phyloP scores from a whole-genome alignment of 1,140 invertebrate genomes.

The Cryptotermes secundus region DNA sequence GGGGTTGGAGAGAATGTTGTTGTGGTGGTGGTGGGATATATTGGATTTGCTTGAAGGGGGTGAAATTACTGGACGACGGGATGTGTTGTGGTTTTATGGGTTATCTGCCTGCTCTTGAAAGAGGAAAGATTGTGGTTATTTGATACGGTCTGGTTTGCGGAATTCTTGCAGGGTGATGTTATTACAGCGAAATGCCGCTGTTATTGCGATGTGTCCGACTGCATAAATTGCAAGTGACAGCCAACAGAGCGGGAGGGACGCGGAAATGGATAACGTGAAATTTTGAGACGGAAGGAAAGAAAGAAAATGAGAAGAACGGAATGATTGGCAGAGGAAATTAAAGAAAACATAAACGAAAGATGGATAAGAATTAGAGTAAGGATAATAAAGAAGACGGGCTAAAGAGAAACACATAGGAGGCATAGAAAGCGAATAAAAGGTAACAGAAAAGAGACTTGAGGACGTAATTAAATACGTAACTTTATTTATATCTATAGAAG shows the following conservation, averaged over 20 bases:
- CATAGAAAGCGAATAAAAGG: not conserved
- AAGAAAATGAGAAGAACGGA: no score
- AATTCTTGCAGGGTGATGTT: not conserved
- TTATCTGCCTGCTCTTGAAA: not conserved
- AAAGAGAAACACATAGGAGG: no score
- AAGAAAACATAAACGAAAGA: not conserved
- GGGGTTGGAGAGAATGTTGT: not conserved
- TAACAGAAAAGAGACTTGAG: no score
- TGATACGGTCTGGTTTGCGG: slow-evolving; percentile 8
- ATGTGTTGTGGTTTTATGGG: not conserved
- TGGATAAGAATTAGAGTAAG: not conserved
- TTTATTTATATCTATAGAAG: no score
- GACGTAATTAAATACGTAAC: no score
- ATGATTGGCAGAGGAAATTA: no score
- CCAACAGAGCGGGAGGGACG: not conserved
- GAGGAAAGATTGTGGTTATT: slow-evolving; percentile 13
- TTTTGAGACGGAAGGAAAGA: no score
- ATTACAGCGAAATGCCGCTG: not conserved
- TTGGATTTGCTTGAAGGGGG: slow-evolving; percentile 13
- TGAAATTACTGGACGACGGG: slow-evolving; percentile 3
- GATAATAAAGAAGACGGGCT: no score
- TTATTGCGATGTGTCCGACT: not conserved
- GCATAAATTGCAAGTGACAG: not conserved
- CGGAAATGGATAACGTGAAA: no score
- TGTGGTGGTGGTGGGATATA: not conserved